A percentile compares a stretch with the other conserved stretches of the same genome.
phyloP scores from a whole-genome alignment of 2,113 vertebrate genomes.

The Hipposideros armiger region DNA sequence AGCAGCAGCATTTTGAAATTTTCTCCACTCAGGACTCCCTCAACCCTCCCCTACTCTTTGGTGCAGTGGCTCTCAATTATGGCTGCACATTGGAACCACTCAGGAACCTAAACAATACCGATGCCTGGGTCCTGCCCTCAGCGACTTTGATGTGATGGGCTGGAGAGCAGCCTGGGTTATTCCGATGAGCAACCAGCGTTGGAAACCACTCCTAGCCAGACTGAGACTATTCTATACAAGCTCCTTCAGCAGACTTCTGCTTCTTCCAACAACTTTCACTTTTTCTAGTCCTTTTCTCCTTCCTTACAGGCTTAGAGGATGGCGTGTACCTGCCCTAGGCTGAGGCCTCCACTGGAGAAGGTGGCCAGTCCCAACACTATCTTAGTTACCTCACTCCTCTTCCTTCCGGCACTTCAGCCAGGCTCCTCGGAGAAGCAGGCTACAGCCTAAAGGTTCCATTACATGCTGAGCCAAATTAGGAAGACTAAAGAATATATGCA shows the following conservation, averaged over 20 bases:
- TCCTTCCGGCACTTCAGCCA: background rate
- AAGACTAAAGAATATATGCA: background rate
- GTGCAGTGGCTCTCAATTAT: background rate
- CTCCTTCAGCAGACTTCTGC: background rate
- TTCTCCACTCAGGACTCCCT: background rate
- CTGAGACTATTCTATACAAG: background rate
- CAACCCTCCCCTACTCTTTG: background rate
- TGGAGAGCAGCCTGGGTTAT: background rate
- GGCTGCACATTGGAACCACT: background rate
- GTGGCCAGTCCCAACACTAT: background rate
- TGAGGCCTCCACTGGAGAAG: background rate
- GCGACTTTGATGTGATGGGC: background rate
- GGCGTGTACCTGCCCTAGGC: background rate
- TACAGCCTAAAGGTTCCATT: background rate
- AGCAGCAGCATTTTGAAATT: background rate
- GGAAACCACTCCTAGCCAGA: background rate
- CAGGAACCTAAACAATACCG: background rate
- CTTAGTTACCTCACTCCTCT: background rate
- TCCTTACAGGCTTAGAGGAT: background rate
- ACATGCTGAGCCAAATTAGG: background rate
- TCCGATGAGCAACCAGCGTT: rapidly evolving
- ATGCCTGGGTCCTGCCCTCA: background rate
- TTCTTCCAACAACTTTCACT: background rate
- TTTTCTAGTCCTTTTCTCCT: background rate
- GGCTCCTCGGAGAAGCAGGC: background rate